Conservation (phyloP, 2,888 invertebrate species). For the Nephrotoma appendiculata region DNA sequence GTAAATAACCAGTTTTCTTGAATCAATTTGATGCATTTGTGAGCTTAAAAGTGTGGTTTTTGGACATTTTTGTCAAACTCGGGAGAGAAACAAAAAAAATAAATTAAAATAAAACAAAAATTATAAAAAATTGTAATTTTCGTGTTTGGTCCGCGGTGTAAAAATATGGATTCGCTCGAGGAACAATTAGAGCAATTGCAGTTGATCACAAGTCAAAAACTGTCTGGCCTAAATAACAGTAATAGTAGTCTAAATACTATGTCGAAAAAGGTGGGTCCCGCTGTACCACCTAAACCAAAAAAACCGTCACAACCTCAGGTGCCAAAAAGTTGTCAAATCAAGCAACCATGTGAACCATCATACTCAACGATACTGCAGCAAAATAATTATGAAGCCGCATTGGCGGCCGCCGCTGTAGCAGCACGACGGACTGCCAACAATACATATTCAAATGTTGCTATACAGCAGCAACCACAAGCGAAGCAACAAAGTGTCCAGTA, state of each 20-base stretch:
- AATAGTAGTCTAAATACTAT: neutral
- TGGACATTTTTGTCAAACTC: neutral
- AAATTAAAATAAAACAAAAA: neutral
- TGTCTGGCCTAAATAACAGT: neutral
- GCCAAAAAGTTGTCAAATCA: constrained; percentile 60
- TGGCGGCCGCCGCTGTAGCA: constrained; percentile 14
- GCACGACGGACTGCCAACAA: neutral
- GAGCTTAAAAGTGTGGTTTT: neutral
- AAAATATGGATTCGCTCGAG: constrained; percentile 46
- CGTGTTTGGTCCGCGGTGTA: neutral
- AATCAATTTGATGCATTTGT: neutral
- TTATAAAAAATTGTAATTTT: neutral
- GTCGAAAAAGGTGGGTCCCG: constrained; percentile 53
- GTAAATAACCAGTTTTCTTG: neutral
- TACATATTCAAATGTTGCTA: neutral
- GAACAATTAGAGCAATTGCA: constrained; percentile 55
- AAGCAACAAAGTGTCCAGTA: neutral
- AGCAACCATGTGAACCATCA: constrained; percentile 54
- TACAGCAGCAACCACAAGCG: neutral
- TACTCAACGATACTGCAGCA: constrained; percentile 52
- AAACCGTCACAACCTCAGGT: constrained; percentile 38
- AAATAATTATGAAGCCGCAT: constrained; percentile 14
- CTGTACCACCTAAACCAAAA: constrained; percentile 67
- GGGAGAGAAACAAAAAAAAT: neutral
- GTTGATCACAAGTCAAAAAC: constrained; percentile 30